These are phyloP conservation scores for Agrenia bidenticulata DNA, from an alignment of 2,888 invertebrate species.

Conservation along the genomic window DNA sequence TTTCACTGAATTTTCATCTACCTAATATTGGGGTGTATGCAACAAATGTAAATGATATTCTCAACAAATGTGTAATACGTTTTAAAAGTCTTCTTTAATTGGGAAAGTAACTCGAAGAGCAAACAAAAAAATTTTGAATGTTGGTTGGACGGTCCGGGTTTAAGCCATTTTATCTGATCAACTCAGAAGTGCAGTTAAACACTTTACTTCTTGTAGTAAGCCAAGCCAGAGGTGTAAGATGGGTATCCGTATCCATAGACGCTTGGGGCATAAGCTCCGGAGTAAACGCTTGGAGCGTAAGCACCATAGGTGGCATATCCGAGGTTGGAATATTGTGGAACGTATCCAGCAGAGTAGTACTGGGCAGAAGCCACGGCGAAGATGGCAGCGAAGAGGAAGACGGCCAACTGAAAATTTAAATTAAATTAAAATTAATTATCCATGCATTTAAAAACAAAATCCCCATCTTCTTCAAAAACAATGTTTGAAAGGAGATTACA, in stretches of 20 bases:
- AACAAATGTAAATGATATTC: too few species aligned
- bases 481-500: too few species aligned
- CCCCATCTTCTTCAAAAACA: not conserved
- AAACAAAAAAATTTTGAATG: not conserved
- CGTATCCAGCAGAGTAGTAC: not conserved
- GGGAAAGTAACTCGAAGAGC: conserved; percentile 3
- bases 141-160: conserved; percentile 3
- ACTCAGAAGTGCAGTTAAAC: conserved; percentile 1
- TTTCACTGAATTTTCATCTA: too few species aligned
- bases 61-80: too few species aligned
- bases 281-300: not conserved
- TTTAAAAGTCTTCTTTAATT: conserved; percentile 3
- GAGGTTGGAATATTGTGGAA: not conserved
- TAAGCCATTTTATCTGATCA: conserved; percentile 8
- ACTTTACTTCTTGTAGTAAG: conserved; percentile 16
- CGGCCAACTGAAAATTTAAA: conserved; percentile 4
- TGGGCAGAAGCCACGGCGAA: conserved; percentile 18
- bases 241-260: conserved; percentile 1
- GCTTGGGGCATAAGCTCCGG: conserved; percentile 1
- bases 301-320: conserved; percentile 4
- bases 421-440: not conserved
- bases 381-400: conserved; percentile 19
- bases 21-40: too few species aligned
- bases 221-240: conserved; percentile 4
- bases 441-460: not conserved